phyloP scores from a whole-genome alignment of 2,797 vertebrate species.

The Hydrocynus forskahlii region DNA sequence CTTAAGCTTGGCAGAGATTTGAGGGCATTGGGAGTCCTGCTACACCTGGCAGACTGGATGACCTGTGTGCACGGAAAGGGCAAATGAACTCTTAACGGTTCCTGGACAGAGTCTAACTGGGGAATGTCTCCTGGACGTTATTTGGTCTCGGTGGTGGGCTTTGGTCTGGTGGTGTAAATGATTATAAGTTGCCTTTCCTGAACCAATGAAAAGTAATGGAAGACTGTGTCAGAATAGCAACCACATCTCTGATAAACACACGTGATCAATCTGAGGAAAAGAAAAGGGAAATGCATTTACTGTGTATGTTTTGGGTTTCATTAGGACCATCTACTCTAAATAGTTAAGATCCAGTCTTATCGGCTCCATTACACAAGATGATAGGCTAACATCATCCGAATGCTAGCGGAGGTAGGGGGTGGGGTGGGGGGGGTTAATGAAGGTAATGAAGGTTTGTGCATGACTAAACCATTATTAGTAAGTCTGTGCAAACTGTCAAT shows the following conservation, averaged over 20 bases:
- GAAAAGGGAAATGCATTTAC: not conserved
- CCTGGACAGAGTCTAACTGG: constrained; percentile 11
- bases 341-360: constrained; percentile 18
- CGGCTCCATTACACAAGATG: constrained; percentile 45
- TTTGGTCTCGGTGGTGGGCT: constrained; percentile 64
- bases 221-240: constrained; percentile 71
- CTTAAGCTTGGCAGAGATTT: constrained; percentile 6
- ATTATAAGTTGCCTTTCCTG: constrained; percentile 64
- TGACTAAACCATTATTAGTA: constrained; percentile 72
- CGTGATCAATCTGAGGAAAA: constrained; percentile 9
- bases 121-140: constrained; percentile 60
- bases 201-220: constrained; percentile 74
- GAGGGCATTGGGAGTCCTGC: constrained; percentile 1
- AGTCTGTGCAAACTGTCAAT: constrained; percentile 69
- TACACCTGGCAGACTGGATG: constrained; percentile 34
- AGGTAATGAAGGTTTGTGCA: constrained; percentile 44
- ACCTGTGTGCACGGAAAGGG: constrained; percentile 47
- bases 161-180: constrained; percentile 62
- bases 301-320: constrained; percentile 25
- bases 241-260: constrained; percentile 37
- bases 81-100: constrained; percentile 7
- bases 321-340: constrained; percentile 32
- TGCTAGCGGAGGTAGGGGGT: constrained; percentile 30
- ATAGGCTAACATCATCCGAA: constrained; percentile 31
- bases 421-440: not conserved